Evolutionary conservation across 2,797 vertebrate genomes (phyloP).

Genomic region (Melanogrammus aeglefinus): DNA sequence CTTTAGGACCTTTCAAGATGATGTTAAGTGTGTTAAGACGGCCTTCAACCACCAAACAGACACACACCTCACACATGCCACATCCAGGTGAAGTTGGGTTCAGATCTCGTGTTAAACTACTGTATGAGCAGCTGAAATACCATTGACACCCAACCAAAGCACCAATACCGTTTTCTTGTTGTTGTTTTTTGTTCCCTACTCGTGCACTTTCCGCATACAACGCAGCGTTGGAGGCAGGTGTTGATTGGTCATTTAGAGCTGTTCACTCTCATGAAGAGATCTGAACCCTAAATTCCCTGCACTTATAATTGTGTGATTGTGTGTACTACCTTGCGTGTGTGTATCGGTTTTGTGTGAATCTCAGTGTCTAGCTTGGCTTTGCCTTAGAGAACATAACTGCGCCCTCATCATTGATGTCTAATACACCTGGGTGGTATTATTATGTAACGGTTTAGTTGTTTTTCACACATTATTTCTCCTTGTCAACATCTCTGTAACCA

Average conservation of each 20-base stretch:
- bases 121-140: not conserved
- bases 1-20: not conserved
- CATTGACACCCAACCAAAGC: not conserved
- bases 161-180: not conserved
- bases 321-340: not conserved
- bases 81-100: not conserved
- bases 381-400: not conserved
- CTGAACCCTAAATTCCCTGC: not conserved
- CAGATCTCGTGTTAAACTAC: not conserved
- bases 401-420: not conserved
- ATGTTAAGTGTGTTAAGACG: not conserved
- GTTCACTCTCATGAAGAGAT: not conserved
- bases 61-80: not conserved
- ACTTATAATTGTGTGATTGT: not conserved
- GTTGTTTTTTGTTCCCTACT: not conserved
- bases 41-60: not conserved
- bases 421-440: not conserved
- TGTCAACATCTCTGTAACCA: not conserved
- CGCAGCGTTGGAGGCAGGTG: not conserved
- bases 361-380: not conserved
- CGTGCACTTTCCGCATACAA: not conserved
- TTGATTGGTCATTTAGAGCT: not conserved
- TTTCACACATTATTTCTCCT: not conserved
- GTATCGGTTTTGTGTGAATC: not conserved
- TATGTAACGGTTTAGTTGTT: not conserved